phyloP scores from a whole-genome alignment of 2,113 vertebrate genomes.

The Theristicus caerulescens region DNA sequence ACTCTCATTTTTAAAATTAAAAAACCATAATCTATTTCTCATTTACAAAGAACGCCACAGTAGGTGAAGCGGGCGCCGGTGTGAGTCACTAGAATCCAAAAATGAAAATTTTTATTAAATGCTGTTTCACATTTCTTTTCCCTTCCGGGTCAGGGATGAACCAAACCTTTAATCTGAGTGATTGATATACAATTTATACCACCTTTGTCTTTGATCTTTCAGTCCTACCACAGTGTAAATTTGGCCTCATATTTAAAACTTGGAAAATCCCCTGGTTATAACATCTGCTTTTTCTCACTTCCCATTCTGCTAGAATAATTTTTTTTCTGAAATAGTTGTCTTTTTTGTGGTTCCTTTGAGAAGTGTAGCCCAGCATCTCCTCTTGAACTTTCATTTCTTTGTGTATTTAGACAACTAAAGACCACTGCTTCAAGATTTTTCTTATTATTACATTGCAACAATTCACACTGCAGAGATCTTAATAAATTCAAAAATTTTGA shows the following conservation, averaged over 20 bases:
- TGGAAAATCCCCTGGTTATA: constrained; percentile 44
- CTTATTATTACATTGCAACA: not conserved
- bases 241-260: constrained; percentile 2
- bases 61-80: not conserved
- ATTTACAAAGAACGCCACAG: not conserved
- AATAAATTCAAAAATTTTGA: not conserved
- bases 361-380: not conserved
- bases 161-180: not conserved
- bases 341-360: constrained; percentile 55
- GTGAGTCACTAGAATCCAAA: not conserved
- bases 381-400: not conserved
- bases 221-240: not conserved
- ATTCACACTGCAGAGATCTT: not conserved
- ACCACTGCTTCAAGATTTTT: not conserved
- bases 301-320: not conserved
- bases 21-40: not conserved
- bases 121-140: not conserved
- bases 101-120: not conserved
- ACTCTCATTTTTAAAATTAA: not conserved
- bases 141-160: not conserved
- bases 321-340: not conserved
- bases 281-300: constrained; percentile 26
- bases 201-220: constrained; percentile 25
- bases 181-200: not conserved
- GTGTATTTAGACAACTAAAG: not conserved